A percentile compares a stretch with the other conserved stretches of the same genome.
These are phyloP conservation scores for Dolichotis patagonum DNA, from an alignment of 2,113 vertebrate species.

Conservation along the genomic window DNA sequence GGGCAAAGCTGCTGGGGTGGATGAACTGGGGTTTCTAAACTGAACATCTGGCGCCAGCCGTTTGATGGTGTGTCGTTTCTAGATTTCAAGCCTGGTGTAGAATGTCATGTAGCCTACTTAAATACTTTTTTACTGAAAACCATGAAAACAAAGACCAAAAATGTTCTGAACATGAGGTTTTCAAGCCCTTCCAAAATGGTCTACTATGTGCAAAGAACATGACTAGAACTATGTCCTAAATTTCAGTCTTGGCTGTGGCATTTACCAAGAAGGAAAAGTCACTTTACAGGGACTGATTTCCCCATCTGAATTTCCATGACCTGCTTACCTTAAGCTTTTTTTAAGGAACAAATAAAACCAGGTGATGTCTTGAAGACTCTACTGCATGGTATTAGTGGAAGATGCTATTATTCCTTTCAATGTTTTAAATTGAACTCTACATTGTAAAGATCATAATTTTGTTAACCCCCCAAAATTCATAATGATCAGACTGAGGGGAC, in stretches of 20 bases:
- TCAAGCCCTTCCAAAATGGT: background rate
- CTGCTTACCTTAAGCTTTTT: background rate
- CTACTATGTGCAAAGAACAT: background rate
- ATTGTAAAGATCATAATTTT: background rate
- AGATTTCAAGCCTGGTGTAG: background rate
- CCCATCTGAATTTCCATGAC: background rate
- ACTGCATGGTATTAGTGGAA: background rate
- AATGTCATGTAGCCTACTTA: background rate
- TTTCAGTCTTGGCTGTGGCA: background rate
- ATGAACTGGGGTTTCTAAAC: background rate
- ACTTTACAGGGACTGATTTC: background rate
- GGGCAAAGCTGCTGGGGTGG: background rate
- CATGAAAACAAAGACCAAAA: background rate
- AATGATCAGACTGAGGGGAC: background rate
- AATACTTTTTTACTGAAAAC: background rate
- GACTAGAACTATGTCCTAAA: background rate
- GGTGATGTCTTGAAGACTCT: background rate
- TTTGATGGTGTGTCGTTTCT: background rate
- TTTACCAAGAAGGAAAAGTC: background rate
- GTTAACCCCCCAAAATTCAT: background rate
- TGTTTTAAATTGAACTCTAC: slow-evolving; percentile 27
- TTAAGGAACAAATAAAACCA: slow-evolving; percentile 7
- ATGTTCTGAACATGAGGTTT: background rate
- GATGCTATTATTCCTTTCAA: background rate
- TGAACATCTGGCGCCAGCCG: background rate